Conservation (phyloP, 2,797 vertebrate genomes). For the Erpetoichthys calabaricus region DNA sequence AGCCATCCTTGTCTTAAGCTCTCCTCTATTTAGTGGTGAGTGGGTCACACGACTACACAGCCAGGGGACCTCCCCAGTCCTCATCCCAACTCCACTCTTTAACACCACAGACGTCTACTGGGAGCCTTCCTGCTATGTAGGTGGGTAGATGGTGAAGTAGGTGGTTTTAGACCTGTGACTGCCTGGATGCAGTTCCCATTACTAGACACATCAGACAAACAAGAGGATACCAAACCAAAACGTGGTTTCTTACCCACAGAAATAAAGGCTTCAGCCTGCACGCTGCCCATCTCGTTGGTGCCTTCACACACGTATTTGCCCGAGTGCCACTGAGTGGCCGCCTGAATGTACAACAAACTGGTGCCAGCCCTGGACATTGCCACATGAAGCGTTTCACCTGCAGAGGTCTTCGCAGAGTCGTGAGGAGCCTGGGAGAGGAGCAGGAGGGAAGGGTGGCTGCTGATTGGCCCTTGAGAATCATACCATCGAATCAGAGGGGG, state of each 20-base stretch:
- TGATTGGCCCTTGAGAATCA: slow-evolving; percentile 31
- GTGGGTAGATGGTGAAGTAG: too few species aligned
- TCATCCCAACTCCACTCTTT: too few species aligned
- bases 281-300: slow-evolving; percentile 32
- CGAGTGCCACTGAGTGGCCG: slow-evolving; percentile 19
- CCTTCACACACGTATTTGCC: slow-evolving; percentile 40
- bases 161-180: too few species aligned
- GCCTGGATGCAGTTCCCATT: too few species aligned
- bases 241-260: slow-evolving; percentile 49
- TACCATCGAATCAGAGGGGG: slow-evolving; percentile 40
- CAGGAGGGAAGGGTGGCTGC: slow-evolving; percentile 26
- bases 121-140: too few species aligned
- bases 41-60: too few species aligned
- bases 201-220: too few species aligned
- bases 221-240: too few species aligned
- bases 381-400: slow-evolving; percentile 22
- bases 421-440: slow-evolving; percentile 27
- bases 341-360: slow-evolving; percentile 37
- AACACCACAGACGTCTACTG: too few species aligned
- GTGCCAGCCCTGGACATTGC: slow-evolving; percentile 30
- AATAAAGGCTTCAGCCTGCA: slow-evolving; percentile 31
- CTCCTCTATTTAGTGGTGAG: too few species aligned
- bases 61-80: too few species aligned
- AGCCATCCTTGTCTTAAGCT: too few species aligned
- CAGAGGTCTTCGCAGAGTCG: slow-evolving; percentile 4